Base-by-base conservation (phyloP, 2,113 vertebrate genomes). In the Psammodynastes pulverulentus region DNA sequence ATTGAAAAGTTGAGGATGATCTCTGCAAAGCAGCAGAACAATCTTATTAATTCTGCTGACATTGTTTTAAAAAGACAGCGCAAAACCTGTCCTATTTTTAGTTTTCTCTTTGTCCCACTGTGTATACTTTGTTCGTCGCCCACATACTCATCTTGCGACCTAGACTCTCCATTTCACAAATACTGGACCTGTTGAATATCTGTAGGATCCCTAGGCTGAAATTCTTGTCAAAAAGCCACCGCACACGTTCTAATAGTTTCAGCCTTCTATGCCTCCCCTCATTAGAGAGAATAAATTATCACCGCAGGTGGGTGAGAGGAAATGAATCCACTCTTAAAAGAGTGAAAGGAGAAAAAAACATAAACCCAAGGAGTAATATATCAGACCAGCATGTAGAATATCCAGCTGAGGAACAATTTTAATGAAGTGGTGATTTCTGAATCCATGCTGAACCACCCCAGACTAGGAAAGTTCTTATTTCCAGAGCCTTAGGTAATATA, bases 361-460 rank as follows among this genome's bases (percentile, higher is more conserved):
- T 39, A 84, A 93, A 92, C 90, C 95, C 94, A 95, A 97, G 95
- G 94, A 95, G 93, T 92, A 95, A 95, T 97, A 96, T 93, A 96
- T 96, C 94, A 95, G 92, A 96, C 46, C 6, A 1, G 79, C 91
- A 89, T 15, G 85, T 94, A 95, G 90, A 95, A 94, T 93, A 94
- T 95, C 97, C 96, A 92, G 95, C 92, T 88, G 93, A 96, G 94
- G 94, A 95, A 88, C 95, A 91, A 96, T 95, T 96, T 95, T 97
- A 97, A 97, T 95, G 94, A 96, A 96, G 96, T 91, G 92, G 96
- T 96, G 93, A 97, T 95, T 95, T 95, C 94, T 87, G 92, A 95
- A 95, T 94, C 95, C 93, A 92, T 92, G 96, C 96, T 95, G 95
- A 95, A 95, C 95, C 95, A 95, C 86, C 93, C 92, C 96, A 90